Base-by-base conservation (phyloP, 2,888 invertebrate species). In the Pollenia amentaria region DNA sequence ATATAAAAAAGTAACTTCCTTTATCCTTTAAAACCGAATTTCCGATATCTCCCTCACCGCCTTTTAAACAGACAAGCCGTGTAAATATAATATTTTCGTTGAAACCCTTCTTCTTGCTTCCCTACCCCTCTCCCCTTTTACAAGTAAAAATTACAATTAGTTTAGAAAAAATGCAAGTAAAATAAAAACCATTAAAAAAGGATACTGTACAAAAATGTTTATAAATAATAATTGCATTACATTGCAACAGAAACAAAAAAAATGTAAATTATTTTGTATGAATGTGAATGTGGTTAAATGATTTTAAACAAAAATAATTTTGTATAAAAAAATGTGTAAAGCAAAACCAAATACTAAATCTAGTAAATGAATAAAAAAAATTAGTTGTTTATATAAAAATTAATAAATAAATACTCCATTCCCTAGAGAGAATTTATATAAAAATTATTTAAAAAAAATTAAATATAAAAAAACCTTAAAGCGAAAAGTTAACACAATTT, bases 401-500 rank as follows among this genome's bases (percentile, higher is more conserved):
- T 18, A 67, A 40, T 53, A 18, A 55, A 48, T 64, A 64, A 76
- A 72, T 72, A 83, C 83, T 83, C 70, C 77, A 77, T 83, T 83
- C 77, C 77, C 70, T 77, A 77, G 21, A 77, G 69, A 72, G 83
- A 72, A 82, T 77, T 77, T 83, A 64, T 77, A 70, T 57, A 76
- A 62, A 64, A 42, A 44, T 42, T 62, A 84, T 29, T 29, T 29
- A 86, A 29, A 57, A 78, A 72, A 44, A 53, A 65, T 6, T 65
- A 67, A 76, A n/a, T 46, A 83, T 46, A 11, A 84, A 78, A 21
- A 69, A 69, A 44, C 10, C 12, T 21, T 18, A 75, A 85, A 81
- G 85, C 62, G 72, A 88, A 87, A 78, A 87, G 76, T 79, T 79
- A 78, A 84, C 84, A 79, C 60, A 44, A 64, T 73, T 64, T 62